Evolutionary conservation across 1,140 invertebrate genomes (phyloP).

Genomic region (Wiebesia pumilae): DNA sequence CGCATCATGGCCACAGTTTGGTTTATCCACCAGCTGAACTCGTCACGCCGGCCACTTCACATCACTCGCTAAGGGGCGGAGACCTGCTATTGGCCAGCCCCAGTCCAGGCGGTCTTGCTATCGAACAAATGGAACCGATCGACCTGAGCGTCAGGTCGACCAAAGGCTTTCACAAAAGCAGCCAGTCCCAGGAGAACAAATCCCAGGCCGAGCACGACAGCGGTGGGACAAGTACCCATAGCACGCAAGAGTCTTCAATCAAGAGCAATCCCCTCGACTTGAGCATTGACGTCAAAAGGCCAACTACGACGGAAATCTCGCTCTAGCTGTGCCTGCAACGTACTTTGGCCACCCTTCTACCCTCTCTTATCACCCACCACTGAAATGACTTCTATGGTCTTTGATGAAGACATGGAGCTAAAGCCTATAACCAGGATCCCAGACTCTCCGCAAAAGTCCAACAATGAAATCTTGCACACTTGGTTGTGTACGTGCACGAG

Average conservation of each 20-base stretch:
- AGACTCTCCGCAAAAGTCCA: background rate
- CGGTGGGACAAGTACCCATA: background rate
- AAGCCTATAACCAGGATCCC: background rate
- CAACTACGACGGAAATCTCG: constrained; percentile 53
- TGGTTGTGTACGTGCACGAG: background rate
- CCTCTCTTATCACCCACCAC: background rate
- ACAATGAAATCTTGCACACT: background rate
- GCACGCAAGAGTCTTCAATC: constrained; percentile 54
- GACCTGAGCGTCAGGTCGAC: constrained; percentile 77
- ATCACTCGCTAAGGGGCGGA: constrained; percentile 77
- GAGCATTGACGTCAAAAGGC: constrained; percentile 59
- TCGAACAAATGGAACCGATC: constrained; percentile 83
- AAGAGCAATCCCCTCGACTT: constrained; percentile 69
- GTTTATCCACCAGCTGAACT: constrained; percentile 72
- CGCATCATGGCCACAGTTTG: constrained; percentile 65
- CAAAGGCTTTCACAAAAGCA: constrained; percentile 16
- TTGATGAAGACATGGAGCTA: background rate
- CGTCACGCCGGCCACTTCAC: constrained; percentile 69
- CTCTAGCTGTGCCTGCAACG: background rate
- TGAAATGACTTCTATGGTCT: background rate
- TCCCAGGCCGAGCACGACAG: constrained; percentile 52
- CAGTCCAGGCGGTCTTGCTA: constrained; percentile 78
- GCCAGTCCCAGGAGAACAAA: constrained; percentile 13
- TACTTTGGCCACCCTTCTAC: background rate
- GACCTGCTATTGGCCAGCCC: constrained; percentile 78